A percentile compares a stretch with the other conserved stretches of the same genome.
phyloP scores from a whole-genome alignment of 2,888 invertebrate species.

The Toxonevra muliebris region DNA sequence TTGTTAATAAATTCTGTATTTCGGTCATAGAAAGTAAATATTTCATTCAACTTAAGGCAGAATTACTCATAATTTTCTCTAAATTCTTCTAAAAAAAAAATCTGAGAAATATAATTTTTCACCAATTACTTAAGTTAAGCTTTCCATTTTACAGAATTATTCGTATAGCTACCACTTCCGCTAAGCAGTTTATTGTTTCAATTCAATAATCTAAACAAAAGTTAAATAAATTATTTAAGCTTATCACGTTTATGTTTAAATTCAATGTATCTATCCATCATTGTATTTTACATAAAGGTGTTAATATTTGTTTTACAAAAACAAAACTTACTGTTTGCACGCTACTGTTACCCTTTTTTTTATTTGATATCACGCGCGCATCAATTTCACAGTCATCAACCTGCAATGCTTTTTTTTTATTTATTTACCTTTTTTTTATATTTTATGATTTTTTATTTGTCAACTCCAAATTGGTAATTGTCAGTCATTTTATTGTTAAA shows the following conservation, averaged over 20 bases:
- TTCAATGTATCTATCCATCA: too few relatives aligned
- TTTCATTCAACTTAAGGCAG: too few relatives aligned
- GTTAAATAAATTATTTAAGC: too few relatives aligned
- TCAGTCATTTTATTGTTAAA: slow-evolving; percentile 32
- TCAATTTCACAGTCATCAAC: background rate
- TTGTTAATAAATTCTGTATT: too few relatives aligned
- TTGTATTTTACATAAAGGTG: background rate
- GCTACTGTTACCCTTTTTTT: background rate
- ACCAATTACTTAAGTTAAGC: too few relatives aligned
- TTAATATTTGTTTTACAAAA: background rate
- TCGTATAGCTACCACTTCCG: background rate
- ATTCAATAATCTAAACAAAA: too few relatives aligned
- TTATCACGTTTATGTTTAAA: too few relatives aligned
- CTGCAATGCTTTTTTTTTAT: background rate
- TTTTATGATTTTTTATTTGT: background rate
- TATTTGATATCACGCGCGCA: background rate
- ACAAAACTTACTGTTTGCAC: background rate
- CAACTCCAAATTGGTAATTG: slow-evolving; percentile 2
- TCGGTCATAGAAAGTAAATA: too few relatives aligned
- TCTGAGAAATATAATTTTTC: too few relatives aligned
- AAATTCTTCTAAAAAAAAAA: too few relatives aligned
- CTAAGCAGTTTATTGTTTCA: background rate
- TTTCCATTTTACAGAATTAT: background rate
- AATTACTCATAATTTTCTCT: too few relatives aligned
- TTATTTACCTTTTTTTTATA: background rate